phyloP scores from a whole-genome alignment of 2,113 vertebrate genomes.

The Istiophorus platypterus region DNA sequence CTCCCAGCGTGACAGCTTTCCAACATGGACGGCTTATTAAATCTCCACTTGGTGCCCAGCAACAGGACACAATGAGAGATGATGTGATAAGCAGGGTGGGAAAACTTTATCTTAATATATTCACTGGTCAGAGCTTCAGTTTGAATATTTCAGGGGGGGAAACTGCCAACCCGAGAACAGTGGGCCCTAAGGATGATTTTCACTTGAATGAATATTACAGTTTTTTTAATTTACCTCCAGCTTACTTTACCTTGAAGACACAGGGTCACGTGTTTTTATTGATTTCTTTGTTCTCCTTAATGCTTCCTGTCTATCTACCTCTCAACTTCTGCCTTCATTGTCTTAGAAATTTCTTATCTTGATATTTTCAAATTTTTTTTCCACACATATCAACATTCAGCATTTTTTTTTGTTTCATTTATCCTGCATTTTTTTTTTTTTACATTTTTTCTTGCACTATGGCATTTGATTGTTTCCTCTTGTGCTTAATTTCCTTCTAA shows the following conservation, averaged over 20 bases:
- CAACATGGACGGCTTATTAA: constrained; percentile 72
- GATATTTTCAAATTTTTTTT: too few species aligned
- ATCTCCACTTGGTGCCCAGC: constrained; percentile 58
- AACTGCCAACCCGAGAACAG: not conserved
- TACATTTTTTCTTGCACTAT: not conserved
- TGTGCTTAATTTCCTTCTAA: not conserved
- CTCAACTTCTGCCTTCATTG: too few species aligned
- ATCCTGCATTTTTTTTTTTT: not conserved
- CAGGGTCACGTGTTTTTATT: not conserved
- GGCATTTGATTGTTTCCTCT: constrained; percentile 1
- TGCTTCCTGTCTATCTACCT: not conserved
- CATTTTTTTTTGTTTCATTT: too few species aligned
- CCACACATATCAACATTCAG: too few species aligned
- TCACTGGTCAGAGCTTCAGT: not conserved
- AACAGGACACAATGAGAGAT: constrained; percentile 49
- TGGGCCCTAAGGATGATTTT: not conserved
- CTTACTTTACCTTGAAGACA: not conserved
- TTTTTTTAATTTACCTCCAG: not conserved
- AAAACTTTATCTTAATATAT: constrained; percentile 19
- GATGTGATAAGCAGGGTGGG: constrained; percentile 49
- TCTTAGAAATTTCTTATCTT: too few species aligned
- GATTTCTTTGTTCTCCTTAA: not conserved
- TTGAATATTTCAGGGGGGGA: constrained; percentile 22
- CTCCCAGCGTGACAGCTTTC: constrained; percentile 61
- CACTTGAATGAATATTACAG: not conserved